A percentile compares a stretch with the other conserved stretches of the same genome.
Conservation (phyloP, 2,888 invertebrate species). For the Micoletzkya japonica region DNA sequence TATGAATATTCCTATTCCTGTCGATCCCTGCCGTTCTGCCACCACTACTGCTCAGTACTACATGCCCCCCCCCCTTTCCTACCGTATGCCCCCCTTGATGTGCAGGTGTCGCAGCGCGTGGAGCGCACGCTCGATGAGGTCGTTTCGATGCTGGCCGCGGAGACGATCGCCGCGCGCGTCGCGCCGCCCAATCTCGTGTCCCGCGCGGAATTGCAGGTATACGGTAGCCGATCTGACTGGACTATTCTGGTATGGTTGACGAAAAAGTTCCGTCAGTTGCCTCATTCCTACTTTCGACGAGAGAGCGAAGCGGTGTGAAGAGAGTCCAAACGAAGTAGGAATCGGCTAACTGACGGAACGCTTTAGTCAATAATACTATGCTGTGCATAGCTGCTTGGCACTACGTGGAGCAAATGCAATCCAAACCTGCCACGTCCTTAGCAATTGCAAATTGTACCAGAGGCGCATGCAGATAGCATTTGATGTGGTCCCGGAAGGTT, state of each 20-base stretch:
- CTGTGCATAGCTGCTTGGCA: too few species aligned
- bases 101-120: slow-evolving; percentile 33
- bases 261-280: background rate
- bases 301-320: background rate
- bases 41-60: background rate
- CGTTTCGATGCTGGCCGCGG: slow-evolving; percentile 52
- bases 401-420: too few species aligned
- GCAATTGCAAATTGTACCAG: too few species aligned
- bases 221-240: background rate
- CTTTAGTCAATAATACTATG: too few species aligned
- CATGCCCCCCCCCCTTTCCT: background rate
- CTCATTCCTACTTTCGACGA: background rate
- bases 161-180: slow-evolving; percentile 46
- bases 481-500: background rate
- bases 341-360: too few species aligned
- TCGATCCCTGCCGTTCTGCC: too few species aligned
- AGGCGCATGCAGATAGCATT: background rate
- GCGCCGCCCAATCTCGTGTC: slow-evolving; percentile 44
- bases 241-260: background rate
- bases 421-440: too few species aligned
- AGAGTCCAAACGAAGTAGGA: too few species aligned
- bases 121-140: slow-evolving; percentile 47
- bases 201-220: slow-evolving; percentile 53
- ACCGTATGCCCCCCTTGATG: background rate
- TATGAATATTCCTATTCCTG: too few species aligned